phyloP scores from a whole-genome alignment of 2,888 invertebrate genomes.

The Cryptus armator region DNA sequence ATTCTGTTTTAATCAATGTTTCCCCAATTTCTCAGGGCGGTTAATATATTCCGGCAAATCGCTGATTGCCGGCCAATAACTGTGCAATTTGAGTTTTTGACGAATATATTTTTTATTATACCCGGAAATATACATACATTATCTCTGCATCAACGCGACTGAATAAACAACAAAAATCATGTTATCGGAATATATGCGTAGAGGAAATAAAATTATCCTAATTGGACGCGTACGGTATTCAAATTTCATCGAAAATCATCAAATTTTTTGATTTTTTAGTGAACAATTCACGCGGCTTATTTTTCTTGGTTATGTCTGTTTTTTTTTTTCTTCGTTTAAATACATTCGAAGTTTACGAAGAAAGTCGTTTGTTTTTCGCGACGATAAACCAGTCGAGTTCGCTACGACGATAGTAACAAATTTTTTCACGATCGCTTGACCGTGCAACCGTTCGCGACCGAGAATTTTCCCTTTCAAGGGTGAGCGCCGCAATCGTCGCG shows the following conservation, averaged over 20 bases:
- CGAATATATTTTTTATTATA: constrained; percentile 5
- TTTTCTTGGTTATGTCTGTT: neutral
- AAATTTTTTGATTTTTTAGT: neutral
- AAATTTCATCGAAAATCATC: neutral
- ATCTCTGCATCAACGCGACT: neutral
- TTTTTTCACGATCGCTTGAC: constrained; percentile 40
- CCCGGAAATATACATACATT: neutral
- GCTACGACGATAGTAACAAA: neutral
- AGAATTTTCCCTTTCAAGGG: constrained; percentile 68
- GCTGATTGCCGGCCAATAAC: neutral
- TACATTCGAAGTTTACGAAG: constrained; percentile 11
- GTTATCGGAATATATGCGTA: too few relatives aligned
- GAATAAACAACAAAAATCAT: neutral
- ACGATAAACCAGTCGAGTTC: constrained; percentile 20
- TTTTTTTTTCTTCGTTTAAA: neutral
- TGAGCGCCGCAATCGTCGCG: constrained; percentile 32
- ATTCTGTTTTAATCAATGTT: neutral
- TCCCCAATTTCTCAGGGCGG: neutral
- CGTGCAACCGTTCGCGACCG: constrained; percentile 52
- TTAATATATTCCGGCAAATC: neutral
- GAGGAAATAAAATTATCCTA: neutral
- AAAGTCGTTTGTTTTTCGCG: constrained; percentile 16
- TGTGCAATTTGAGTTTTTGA: neutral
- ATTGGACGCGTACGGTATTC: neutral
- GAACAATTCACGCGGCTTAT: neutral